Base-by-base conservation (phyloP, 2,797 vertebrate genomes). In the Craterocephalus amniculus region DNA sequence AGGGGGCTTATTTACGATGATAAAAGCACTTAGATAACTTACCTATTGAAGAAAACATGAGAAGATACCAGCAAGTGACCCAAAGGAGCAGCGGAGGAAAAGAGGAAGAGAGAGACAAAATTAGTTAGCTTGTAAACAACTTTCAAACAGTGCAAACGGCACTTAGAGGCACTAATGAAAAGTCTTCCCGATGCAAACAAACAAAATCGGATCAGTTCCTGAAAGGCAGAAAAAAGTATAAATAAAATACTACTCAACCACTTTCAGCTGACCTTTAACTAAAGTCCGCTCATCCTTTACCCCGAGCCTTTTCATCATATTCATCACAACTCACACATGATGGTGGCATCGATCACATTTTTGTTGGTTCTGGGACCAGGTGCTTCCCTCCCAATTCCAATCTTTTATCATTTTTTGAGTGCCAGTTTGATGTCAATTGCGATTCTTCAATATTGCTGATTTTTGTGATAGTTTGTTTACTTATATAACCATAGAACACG, bases 11-110 rank as follows among this genome's bases (percentile, higher is more conserved):
- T 75, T 56, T 64, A 32, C 8, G 1, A 63, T 52, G 22, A 51
- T 52, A 20, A 79, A 81, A 83, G n/a, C 0, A 31, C 13, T 49
- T n/a, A 65, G 61, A 85, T 61, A 27, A 87, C 94, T 94, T 91
- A 94, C 93, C 93, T 94, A 64, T 71, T 79, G 36, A 78, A 58
- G 85, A 58, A 34, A 58, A 74, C 11, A 54, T 35, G 32, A 66
- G 71, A 63, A 36, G 73, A 60, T 51, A 74, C 62, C 76, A 63
- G 2, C 62, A 16, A 18, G 67, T 6, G 52, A 78, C 66, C 66
- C 74, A 26, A 2, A 58, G 58, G 40, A 76, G 67, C 70, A 81
- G 67, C 22, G 51, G 56, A 54, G n/a, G 65, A 65, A 80, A 59
- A 82, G 27, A n/a, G 34, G 45, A 60, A 71, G 40, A 52, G 24